These are phyloP conservation scores for Myotis planiceps DNA, from an alignment of 2,797 vertebrate genomes.

Conservation along the genomic window DNA sequence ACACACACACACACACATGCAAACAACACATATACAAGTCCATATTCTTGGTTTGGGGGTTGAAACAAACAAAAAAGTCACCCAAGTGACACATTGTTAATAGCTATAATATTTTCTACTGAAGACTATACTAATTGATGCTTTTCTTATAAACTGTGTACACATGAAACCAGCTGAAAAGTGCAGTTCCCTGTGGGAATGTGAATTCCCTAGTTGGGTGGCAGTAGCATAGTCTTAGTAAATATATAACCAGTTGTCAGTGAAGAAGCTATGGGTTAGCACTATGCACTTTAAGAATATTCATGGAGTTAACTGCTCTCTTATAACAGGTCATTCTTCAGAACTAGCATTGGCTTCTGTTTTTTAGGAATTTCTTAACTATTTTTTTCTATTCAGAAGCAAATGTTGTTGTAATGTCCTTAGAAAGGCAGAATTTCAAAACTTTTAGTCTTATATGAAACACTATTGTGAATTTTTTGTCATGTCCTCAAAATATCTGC, in stretches of 20 bases:
- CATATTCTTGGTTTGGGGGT: neutral
- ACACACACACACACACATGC: neutral
- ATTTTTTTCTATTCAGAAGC: neutral
- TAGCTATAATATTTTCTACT: neutral
- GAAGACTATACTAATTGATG: neutral
- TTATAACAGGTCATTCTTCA: slow-evolving; percentile 12
- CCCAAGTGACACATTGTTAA: neutral
- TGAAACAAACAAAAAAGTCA: slow-evolving; percentile 28
- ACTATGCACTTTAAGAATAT: neutral
- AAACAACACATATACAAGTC: neutral
- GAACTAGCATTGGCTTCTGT: neutral
- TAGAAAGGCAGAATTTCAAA: slow-evolving; percentile 33
- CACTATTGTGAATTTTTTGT: neutral
- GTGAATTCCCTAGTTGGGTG: slow-evolving; percentile 19
- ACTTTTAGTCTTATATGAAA: neutral
- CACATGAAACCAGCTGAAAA: neutral
- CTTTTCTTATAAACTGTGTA: neutral
- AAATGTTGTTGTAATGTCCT: neutral
- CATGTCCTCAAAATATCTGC: neutral
- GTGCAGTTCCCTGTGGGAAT: neutral
- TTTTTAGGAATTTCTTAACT: slow-evolving; percentile 31
- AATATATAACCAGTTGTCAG: slow-evolving; percentile 34
- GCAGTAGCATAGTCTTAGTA: slow-evolving; percentile 30
- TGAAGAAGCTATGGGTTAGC: neutral
- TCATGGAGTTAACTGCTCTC: slow-evolving; percentile 11